Conservation (phyloP, 2,888 invertebrate genomes). For the Drosophila robusta region DNA sequence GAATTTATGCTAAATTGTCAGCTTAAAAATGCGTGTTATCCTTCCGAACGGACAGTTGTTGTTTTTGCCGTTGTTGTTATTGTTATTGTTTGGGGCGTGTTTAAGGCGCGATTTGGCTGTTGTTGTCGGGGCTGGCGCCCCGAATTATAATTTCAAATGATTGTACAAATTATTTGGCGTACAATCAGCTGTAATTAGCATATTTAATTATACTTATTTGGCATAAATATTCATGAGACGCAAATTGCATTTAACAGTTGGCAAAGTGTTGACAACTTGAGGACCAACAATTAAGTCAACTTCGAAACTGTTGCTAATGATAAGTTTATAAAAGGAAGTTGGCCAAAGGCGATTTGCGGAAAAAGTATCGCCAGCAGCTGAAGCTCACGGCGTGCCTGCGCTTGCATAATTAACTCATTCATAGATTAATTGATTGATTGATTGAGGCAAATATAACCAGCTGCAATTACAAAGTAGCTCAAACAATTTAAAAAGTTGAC, state of each 20-base stretch:
- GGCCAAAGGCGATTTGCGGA: slow-evolving; percentile 9
- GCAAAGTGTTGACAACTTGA: slow-evolving; percentile 63
- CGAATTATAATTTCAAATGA: slow-evolving; percentile 78
- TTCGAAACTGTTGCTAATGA: slow-evolving; percentile 41
- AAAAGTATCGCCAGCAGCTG: neutral
- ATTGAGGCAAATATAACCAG: slow-evolving; percentile 11
- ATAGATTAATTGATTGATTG: slow-evolving; percentile 42
- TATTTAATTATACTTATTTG: slow-evolving; percentile 73
- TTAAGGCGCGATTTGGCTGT: slow-evolving; percentile 31
- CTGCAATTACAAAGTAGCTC: slow-evolving; percentile 12
- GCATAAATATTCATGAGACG: slow-evolving; percentile 76
- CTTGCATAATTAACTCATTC: slow-evolving; percentile 30
- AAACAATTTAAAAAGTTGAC: slow-evolving; percentile 22
- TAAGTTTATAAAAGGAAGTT: slow-evolving; percentile 26
- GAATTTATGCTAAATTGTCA: slow-evolving; percentile 77
- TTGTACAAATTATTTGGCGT: slow-evolving; percentile 73
- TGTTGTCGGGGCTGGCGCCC: slow-evolving; percentile 12
- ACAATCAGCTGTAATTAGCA: slow-evolving; percentile 79
- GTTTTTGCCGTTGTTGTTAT: slow-evolving; percentile 14
- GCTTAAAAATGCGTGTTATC: slow-evolving; percentile 76
- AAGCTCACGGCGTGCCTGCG: neutral
- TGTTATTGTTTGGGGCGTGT: slow-evolving; percentile 26
- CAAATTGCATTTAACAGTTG: slow-evolving; percentile 65
- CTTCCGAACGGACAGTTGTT: slow-evolving; percentile 54
- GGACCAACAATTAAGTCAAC: slow-evolving; percentile 49